Conservation (phyloP, 2,113 vertebrate genomes). For the Phylloscopus trochilus region DNA sequence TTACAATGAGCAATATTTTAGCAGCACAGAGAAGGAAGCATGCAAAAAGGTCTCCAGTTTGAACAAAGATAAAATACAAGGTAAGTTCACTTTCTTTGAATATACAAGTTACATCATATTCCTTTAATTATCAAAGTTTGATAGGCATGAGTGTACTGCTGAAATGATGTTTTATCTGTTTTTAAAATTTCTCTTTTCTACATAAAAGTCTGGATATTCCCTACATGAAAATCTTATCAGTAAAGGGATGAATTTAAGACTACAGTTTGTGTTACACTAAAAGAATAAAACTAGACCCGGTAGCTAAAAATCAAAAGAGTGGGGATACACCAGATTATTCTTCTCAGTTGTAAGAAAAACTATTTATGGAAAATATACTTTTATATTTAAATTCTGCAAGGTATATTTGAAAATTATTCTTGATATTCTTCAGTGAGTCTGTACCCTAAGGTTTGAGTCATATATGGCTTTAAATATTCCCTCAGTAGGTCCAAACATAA, state of each 20-base stretch:
- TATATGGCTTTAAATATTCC: background rate
- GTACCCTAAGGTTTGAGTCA: background rate
- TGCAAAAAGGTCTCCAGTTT: background rate
- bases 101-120: background rate
- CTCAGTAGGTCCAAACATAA: background rate
- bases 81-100: background rate
- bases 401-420: background rate
- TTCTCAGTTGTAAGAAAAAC: background rate
- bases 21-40: background rate
- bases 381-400: background rate
- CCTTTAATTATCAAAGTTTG: background rate
- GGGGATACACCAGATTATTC: background rate
- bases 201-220: background rate
- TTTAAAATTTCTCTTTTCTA: background rate
- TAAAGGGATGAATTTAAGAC: background rate
- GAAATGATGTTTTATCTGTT: background rate
- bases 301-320: background rate
- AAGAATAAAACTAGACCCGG: background rate
- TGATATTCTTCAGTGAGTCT: background rate
- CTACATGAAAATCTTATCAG: background rate
- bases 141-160: background rate
- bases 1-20: background rate
- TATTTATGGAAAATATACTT: background rate
- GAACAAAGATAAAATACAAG: background rate
- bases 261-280: background rate